These are phyloP conservation scores for Osmerus eperlanus DNA, from an alignment of 2,113 vertebrate species.

Conservation along the genomic window DNA sequence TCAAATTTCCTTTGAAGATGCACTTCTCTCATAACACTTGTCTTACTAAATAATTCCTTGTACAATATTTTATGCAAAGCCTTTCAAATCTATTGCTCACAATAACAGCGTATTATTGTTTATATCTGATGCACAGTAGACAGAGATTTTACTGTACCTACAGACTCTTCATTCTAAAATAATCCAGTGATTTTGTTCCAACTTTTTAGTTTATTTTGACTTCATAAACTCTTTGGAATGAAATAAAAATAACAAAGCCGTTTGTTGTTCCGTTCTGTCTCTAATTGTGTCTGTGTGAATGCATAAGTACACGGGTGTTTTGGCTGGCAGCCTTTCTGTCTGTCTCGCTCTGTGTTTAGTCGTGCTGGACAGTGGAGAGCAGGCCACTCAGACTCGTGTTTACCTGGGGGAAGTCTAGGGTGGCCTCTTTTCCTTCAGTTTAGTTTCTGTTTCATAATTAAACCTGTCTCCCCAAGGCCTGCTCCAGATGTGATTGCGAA, in stretches of 20 bases:
- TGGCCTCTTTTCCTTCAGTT: slow-evolving; percentile 40
- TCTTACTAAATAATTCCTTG: slow-evolving; percentile 35
- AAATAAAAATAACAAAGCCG: too few species aligned
- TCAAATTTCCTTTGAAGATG: slow-evolving; percentile 46
- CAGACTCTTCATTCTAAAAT: too few species aligned
- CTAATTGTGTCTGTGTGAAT: neutral
- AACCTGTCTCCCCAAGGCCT: slow-evolving; percentile 36
- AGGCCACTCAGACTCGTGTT: slow-evolving; percentile 16
- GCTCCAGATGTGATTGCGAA: slow-evolving; percentile 48
- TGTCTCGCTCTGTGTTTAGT: slow-evolving; percentile 1
- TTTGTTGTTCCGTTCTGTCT: too few species aligned
- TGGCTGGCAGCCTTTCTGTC: slow-evolving; percentile 8
- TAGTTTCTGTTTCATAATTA: slow-evolving; percentile 48
- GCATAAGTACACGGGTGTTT: neutral
- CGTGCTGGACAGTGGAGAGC: slow-evolving; percentile 21
- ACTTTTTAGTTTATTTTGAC: too few species aligned
- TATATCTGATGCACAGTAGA: slow-evolving; percentile 30
- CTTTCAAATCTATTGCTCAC: slow-evolving; percentile 46
- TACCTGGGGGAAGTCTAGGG: neutral
- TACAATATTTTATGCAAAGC: slow-evolving; percentile 28
- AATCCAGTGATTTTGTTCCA: too few species aligned
- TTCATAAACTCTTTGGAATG: too few species aligned
- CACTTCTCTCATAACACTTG: slow-evolving; percentile 5
- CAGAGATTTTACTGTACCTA: neutral
- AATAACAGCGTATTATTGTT: slow-evolving; percentile 23